Conservation (phyloP, 2,888 invertebrate species). For the Eugnorisma glareosa region DNA sequence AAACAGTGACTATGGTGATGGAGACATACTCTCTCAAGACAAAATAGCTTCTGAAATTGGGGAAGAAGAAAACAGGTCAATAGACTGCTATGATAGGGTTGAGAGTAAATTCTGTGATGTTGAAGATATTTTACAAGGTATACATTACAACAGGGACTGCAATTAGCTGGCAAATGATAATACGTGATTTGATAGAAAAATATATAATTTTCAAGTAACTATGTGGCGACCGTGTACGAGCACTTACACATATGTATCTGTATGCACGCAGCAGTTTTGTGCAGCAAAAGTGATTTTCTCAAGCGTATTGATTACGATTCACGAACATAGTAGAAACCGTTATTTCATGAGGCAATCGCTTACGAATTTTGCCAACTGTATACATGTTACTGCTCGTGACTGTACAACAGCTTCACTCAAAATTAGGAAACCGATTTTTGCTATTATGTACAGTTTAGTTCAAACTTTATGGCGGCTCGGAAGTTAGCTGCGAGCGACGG, state of each 20-base stretch:
- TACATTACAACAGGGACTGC: background rate
- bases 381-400: background rate
- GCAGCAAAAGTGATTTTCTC: background rate
- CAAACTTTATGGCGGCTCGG: no score
- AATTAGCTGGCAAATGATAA: background rate
- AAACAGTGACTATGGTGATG: slow-evolving; percentile 57
- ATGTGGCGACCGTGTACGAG: no score
- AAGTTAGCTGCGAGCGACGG: no score
- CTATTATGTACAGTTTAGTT: no score
- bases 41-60: slow-evolving; percentile 53
- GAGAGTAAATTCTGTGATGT: slow-evolving; percentile 65
- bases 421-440: background rate
- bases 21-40: slow-evolving; percentile 56
- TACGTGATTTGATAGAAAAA: background rate
- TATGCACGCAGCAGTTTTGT: background rate
- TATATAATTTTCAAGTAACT: background rate
- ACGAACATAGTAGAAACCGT: no score
- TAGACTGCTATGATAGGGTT: slow-evolving; percentile 49
- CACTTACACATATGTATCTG: no score
- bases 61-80: slow-evolving; percentile 44
- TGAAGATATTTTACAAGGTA: slow-evolving; percentile 64
- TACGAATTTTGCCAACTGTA: background rate
- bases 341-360: background rate
- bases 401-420: background rate
- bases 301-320: no score